Base-by-base conservation (phyloP, 2,888 invertebrate genomes). In the Caenorhabditis sp. region DNA sequence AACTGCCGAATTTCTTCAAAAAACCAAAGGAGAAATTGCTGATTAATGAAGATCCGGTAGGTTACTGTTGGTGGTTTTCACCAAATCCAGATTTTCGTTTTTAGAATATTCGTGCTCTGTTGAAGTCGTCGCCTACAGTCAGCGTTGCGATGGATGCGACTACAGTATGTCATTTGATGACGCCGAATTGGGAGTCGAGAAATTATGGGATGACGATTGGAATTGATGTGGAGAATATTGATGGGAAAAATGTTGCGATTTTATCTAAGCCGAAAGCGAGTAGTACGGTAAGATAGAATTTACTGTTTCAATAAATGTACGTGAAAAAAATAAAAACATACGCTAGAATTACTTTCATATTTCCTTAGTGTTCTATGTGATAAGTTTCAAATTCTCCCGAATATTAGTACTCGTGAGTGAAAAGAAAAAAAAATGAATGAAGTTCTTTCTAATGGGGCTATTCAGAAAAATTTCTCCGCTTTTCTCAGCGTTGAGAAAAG, bases 71-170 rank as follows among this genome's bases (percentile, higher is more conserved):
- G 14, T 12, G 27, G n/a, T n/a, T n/a, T n/a, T n/a, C n/a, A n/a
- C n/a, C n/a, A n/a, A n/a, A n/a, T n/a, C n/a, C n/a, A n/a, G n/a
- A n/a, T 56, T 14, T 56, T 7, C 21, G 53, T 10, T n/a, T n/a
- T n/a, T n/a, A 56, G 26, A 57, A 23, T 5, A 23, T 23, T 52
- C 52, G 52, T 5, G 21, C 21, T 21, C 21, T 21, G 3, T 8
- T 23, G 17, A 20, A 23, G 4, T 23, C 21, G 8, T 20, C 1
- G 8, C 31, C 31, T 17, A 14, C 36, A 10, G 10, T 57, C 1
- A 27, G 54, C 10, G 62, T 73, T 17, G 49, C 63, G 25, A 63
- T 67, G 53, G 74, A 74, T 23, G 74, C 74, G 2, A 74, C 70
- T 5, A 74, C 74, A 26, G 52, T 58, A 3, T 63, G 61, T 27